Percentiles rank a stretch among this genome's conserved stretches.
These are phyloP conservation scores for Mystacornis crossleyi DNA, from an alignment of 2,113 vertebrate genomes.

Conservation along the genomic window DNA sequence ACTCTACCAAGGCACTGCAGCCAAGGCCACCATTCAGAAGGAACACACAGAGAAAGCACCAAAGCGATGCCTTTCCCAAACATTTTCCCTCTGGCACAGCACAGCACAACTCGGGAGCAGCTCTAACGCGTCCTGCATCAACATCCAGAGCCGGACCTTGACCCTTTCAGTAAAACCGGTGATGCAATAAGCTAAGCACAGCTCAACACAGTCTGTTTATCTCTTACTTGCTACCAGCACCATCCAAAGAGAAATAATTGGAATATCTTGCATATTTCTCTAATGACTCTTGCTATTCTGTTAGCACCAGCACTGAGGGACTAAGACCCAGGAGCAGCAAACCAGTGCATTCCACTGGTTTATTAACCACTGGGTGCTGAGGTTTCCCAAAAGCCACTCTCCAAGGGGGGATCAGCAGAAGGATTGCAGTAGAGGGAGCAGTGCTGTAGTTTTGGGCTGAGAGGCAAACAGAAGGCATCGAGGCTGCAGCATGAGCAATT, in stretches of 20 bases:
- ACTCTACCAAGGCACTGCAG: neutral
- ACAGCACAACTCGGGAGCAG: neutral
- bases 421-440: neutral
- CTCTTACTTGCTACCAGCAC: constrained; percentile 8
- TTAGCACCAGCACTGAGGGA: neutral
- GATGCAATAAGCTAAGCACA: neutral
- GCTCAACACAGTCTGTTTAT: neutral
- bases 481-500: neutral
- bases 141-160: neutral
- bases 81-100: neutral
- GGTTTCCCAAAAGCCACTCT: neutral
- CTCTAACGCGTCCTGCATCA: neutral
- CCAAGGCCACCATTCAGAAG: fast-evolving
- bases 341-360: neutral
- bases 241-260: constrained; percentile 39
- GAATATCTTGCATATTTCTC: constrained; percentile 47
- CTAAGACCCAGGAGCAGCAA: neutral
- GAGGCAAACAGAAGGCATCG: neutral
- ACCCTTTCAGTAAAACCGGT: neutral
- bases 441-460: neutral
- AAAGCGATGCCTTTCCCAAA: neutral
- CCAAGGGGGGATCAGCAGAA: neutral
- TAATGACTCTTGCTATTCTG: neutral
- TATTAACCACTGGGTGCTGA: neutral
- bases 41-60: neutral